Percentiles rank a stretch among this genome's conserved stretches.
These are phyloP conservation scores for Campylomormyrus tamandua DNA, from an alignment of 2,113 vertebrate species.

Conservation along the genomic window DNA sequence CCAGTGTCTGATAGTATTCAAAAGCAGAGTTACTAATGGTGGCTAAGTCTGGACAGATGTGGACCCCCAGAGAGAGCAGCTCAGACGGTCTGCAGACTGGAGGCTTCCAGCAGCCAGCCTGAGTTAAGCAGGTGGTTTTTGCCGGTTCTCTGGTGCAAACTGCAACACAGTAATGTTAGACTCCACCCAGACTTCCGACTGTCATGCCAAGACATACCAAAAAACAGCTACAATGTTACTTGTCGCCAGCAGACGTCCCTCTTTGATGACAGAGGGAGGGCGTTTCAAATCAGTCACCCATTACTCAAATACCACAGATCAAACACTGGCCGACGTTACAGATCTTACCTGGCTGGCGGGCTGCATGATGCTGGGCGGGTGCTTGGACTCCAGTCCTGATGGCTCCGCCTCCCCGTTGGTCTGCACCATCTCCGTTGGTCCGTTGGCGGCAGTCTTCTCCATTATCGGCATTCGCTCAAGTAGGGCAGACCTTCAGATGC, in stretches of 20 bases:
- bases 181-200: not conserved
- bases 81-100: not conserved
- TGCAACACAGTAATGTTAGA: not conserved
- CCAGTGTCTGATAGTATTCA: not conserved
- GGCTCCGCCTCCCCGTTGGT: conserved; percentile 92
- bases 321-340: not conserved
- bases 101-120: not conserved
- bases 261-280: not conserved
- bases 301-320: not conserved
- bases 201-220: not conserved
- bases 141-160: not conserved
- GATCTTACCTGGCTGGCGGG: conserved; percentile 76
- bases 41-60: not conserved
- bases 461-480: conserved; percentile 97
- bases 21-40: not conserved
- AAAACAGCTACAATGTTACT: not conserved
- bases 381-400: conserved; percentile 77
- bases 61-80: not conserved
- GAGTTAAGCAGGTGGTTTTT: not conserved
- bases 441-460: conserved; percentile 89
- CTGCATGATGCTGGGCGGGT: conserved; percentile 69
- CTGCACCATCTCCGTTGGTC: conserved; percentile 87
- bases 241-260: conserved; percentile 25
- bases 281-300: not conserved
- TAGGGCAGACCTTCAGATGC: conserved; percentile 71